Percentiles rank a stretch among this genome's conserved stretches.
These are phyloP conservation scores for Cryptus viduatorius DNA, from an alignment of 2,888 invertebrate genomes.

Conservation along the genomic window DNA sequence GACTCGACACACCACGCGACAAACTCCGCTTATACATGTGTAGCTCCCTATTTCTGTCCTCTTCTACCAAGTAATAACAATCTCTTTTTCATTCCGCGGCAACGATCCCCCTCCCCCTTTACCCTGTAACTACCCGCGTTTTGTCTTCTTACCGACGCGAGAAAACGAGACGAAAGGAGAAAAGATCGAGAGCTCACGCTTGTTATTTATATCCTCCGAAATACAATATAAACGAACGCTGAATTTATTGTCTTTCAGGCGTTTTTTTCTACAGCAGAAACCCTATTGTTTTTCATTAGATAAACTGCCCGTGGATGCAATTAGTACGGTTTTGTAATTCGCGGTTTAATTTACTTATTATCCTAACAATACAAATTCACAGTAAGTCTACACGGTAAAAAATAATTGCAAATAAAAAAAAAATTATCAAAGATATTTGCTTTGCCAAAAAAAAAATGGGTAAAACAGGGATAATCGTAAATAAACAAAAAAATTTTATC, in stretches of 20 bases:
- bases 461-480: too few relatives aligned
- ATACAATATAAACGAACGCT: neutral
- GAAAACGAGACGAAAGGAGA: constrained; percentile 29
- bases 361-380: too few relatives aligned
- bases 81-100: constrained; percentile 79
- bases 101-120: constrained; percentile 20
- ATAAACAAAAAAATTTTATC: too few relatives aligned
- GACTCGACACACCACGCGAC: constrained; percentile 53
- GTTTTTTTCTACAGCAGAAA: neutral
- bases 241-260: constrained; percentile 25
- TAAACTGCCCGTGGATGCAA: too few relatives aligned
- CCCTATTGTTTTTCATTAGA: neutral
- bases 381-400: too few relatives aligned
- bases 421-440: too few relatives aligned
- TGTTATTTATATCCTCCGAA: constrained; percentile 21
- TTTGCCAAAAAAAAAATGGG: too few relatives aligned
- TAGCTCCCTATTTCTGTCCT: constrained; percentile 68
- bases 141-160: constrained; percentile 31
- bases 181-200: constrained; percentile 30
- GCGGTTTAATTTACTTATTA: too few relatives aligned
- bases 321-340: too few relatives aligned
- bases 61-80: constrained; percentile 79
- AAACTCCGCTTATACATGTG: neutral
- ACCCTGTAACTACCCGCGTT: constrained; percentile 43
- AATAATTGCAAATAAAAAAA: too few relatives aligned